Conservation (phyloP, 2,888 invertebrate genomes). For the Hyposoter didymator region DNA sequence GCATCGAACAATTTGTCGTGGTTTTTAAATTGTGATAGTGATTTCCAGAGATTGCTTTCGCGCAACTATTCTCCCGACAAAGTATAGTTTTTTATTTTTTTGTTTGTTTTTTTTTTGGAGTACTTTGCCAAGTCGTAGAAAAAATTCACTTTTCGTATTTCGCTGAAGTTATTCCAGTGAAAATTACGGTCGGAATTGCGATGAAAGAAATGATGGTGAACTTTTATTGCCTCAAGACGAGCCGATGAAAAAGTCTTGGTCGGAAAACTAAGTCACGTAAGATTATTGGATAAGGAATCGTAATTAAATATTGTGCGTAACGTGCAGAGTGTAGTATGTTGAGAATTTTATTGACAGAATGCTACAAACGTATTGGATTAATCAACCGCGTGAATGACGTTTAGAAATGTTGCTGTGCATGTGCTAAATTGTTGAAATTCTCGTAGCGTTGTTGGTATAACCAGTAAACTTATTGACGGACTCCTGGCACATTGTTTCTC, state of each 20-base stretch:
- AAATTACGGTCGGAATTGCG: not conserved
- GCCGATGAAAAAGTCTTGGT: not conserved
- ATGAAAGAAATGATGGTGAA: not conserved
- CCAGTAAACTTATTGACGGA: not conserved
- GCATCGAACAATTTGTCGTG: not conserved
- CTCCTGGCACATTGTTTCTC: not conserved
- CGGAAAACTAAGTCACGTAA: slow-evolving; percentile 38
- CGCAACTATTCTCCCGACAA: not conserved
- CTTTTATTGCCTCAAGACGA: not conserved
- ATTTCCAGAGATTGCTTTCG: not conserved
- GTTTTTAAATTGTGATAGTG: not conserved
- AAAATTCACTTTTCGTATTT: not conserved
- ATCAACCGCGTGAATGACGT: not conserved
- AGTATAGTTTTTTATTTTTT: not conserved
- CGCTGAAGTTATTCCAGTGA: not conserved
- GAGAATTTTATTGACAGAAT: slow-evolving; percentile 8
- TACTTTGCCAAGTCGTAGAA: not conserved
- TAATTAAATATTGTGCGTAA: slow-evolving; percentile 1
- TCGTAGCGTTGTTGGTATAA: not conserved
- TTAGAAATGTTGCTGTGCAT: not conserved
- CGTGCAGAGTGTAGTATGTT: not conserved
- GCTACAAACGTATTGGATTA: not conserved
- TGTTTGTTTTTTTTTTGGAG: not conserved
- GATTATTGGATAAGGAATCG: slow-evolving; percentile 6
- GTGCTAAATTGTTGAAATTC: not conserved